These are phyloP conservation scores for Scolopax mira DNA, from an alignment of 2,113 vertebrate genomes.

Conservation along the genomic window DNA sequence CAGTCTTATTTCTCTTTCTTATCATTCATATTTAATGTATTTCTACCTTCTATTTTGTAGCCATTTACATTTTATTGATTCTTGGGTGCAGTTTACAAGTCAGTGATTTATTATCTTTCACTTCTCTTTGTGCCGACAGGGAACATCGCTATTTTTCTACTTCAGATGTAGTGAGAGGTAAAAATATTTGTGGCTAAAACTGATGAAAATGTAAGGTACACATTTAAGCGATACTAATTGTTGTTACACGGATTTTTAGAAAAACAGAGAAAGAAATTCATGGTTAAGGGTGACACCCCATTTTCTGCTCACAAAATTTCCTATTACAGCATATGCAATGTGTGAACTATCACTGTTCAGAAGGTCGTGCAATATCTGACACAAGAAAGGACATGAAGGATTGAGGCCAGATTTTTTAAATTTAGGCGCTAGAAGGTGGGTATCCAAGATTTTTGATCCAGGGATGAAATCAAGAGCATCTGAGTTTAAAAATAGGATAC, in stretches of 20 bases:
- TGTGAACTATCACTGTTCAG: neutral
- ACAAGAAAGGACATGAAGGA: neutral
- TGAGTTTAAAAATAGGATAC: neutral
- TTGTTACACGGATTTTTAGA: neutral
- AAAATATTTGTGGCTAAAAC: neutral
- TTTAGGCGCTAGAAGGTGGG: neutral
- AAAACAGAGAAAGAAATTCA: neutral
- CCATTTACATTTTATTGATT: constrained; percentile 34
- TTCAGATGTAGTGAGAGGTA: neutral
- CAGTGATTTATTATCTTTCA: constrained; percentile 41
- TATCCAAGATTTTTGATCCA: neutral
- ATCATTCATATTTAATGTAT: constrained; percentile 50
- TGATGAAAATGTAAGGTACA: neutral
- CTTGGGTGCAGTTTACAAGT: neutral
- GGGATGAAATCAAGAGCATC: neutral
- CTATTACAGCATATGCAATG: neutral
- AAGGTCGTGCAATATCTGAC: neutral
- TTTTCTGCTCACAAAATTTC: neutral
- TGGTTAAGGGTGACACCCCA: neutral
- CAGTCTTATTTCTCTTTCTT: constrained; percentile 4
- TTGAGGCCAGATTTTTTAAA: neutral
- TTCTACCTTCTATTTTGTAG: constrained; percentile 6
- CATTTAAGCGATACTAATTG: neutral
- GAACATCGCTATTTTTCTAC: neutral
- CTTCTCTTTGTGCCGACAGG: constrained; percentile 18